phyloP scores from a whole-genome alignment of 2,797 vertebrate genomes.

The Coracias cyanogaster region DNA sequence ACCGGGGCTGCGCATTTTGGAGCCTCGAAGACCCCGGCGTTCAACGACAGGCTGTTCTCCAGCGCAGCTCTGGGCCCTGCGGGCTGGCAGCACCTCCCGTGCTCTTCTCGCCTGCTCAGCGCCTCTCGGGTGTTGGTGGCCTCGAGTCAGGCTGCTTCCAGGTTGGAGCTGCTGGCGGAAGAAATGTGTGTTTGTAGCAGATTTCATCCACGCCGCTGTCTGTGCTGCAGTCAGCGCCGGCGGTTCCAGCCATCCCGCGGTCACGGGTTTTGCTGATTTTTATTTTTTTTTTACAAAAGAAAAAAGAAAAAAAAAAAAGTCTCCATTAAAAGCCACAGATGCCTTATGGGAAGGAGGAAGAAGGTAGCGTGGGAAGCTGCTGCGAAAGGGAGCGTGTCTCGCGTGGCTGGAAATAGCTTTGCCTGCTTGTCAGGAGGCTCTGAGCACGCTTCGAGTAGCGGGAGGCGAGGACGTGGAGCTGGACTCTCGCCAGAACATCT shows the following conservation, averaged over 20 bases:
- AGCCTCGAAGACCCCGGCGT: background rate
- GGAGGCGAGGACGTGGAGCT: background rate
- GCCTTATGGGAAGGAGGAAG: slow-evolving; percentile 28
- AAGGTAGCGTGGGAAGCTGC: slow-evolving; percentile 19
- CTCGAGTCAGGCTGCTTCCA: background rate
- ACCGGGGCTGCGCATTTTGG: background rate
- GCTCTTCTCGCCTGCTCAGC: background rate
- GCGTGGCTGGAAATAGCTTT: background rate
- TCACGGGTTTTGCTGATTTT: background rate
- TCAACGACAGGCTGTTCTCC: background rate
- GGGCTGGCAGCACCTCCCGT: background rate
- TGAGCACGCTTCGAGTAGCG: background rate
- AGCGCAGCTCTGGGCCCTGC: fast-evolving
- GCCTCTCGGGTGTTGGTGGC: background rate
- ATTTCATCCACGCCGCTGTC: background rate
- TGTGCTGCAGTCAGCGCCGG: slow-evolving; percentile 18
- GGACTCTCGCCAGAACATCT: background rate
- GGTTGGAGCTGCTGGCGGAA: background rate
- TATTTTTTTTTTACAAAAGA: too few species aligned
- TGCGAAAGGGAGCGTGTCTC: background rate
- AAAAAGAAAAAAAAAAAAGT: background rate
- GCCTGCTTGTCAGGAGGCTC: background rate
- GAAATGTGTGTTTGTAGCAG: slow-evolving; percentile 6
- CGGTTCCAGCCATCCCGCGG: background rate
- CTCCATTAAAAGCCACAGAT: background rate